Evolutionary conservation across 2,888 invertebrate genomes (phyloP), one percentile per base, ranked within the genome.

Genomic region (Ernsta delagoae): DNA sequence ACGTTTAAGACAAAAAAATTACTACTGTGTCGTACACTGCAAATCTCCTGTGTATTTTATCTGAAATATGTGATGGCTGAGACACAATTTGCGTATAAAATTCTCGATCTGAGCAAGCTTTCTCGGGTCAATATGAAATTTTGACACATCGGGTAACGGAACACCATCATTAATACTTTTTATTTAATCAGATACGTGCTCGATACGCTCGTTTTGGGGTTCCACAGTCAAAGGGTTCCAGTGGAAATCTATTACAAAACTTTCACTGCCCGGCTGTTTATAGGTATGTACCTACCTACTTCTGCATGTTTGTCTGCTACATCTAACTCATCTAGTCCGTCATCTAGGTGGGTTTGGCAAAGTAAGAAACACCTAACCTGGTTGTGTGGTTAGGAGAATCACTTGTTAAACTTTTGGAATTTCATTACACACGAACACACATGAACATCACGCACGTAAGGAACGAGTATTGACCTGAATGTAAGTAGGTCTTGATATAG

Each of bases 1-100:
- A 68, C 67, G 61, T 68, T 56, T 57, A 45, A 68, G 67, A 68
- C 67, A 68, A 68, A 68, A 68, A 68, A 68, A 62, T 68, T 68
- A 62, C 62, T 68, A 68, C 61, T 68, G 62, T 57, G 24, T 2
- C 31, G 43, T 36, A 41, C 16, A 43, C 5, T 39, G 4, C 6
- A 39, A 6, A 34, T 56, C 34, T 60, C 45, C 16, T 54, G 53
- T 60, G 48, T 62, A 54, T 59, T 62, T 61, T 56, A 53, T 16
- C 24, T 66, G 53, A 53, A 64, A 60, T 56, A 67, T 67, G 56
- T 48, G 61, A 68, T 31, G 54, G 16, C 45, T 12, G 43, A 39
- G 45, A 45, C 57, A 57, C 48, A 57, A 62, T 57, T 48, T 57
- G 36, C 56, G 57, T 7, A 68, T 62, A 34, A 57, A 62, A 62